Evolutionary conservation across 2,113 vertebrate species (phyloP), one percentile per base, ranked within the genome.

Genomic region (Cyprinodon brontotheroides): DNA sequence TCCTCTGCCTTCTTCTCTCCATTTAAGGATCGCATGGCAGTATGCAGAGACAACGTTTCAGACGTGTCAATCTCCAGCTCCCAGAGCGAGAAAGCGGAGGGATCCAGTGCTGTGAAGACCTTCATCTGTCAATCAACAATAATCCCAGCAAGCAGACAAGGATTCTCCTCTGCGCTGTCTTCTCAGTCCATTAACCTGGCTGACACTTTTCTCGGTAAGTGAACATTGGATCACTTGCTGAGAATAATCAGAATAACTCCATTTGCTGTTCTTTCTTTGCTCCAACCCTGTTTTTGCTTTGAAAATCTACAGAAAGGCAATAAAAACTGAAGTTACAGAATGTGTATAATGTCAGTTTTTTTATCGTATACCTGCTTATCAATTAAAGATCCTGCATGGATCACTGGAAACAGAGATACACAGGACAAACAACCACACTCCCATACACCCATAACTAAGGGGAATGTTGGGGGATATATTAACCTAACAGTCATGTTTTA

Each of bases 121-220:
- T 98, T 98, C 91, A 95, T 98, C 68, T 99, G 98, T 84, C 97
- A 98, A 75, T 98, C 98, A 61, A 99, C 98, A 1, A 96, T 99
- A 87, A 98, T 99, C 86, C 98, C 98, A 0, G 97, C 98, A 0
- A 96, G 95, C 80, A 97, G 96, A 82, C 95, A 96, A 84, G 96
- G 98, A 66, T 97, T 99, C 91, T 94, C 95, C 75, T 96, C 96
- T 8, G 96, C 96, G 0, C 87, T 99, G 45, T 95, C 98, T 39
- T 97, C 98, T 7, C 98, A 99, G 77, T 98, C 98, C 75, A 97
- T 97, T 91, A 97, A 96, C 86, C 91, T 99, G 77, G 98, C 97
- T 3, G 97, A 99, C 89, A 94, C 88, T 0, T 99, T 99, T 86
- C 91, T 98, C 61, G 98, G 98, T 99, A 53, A 89, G 92, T 72